Evolutionary conservation across 2,797 vertebrate genomes (phyloP).

Genomic region (Schizothorax lantsangensis): DNA sequence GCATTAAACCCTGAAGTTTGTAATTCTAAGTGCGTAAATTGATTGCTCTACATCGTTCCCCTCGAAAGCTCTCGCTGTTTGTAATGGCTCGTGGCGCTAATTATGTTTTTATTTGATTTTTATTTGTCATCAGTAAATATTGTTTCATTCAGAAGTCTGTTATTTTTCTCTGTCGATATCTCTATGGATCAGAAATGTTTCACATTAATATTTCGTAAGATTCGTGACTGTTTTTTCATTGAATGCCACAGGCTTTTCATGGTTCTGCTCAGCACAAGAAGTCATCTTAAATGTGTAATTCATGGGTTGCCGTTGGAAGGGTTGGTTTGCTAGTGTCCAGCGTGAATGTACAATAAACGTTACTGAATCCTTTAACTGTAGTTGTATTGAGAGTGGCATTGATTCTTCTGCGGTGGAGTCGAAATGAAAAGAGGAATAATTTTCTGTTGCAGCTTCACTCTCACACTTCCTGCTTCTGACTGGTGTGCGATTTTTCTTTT

Average conservation of each 20-base stretch:
- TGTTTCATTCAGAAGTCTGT: background rate
- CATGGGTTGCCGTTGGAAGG: constrained; percentile 16
- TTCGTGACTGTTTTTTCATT: background rate
- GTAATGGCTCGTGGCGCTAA: background rate
- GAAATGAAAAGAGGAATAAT: background rate
- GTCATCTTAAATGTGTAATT: constrained; percentile 43
- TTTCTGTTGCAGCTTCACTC: background rate
- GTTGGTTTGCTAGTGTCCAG: constrained; percentile 49
- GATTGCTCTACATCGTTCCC: background rate
- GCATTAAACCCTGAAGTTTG: constrained; percentile 29
- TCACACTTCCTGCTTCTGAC: background rate
- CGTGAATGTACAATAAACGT: constrained; percentile 62
- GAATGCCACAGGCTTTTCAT: background rate
- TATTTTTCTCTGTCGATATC: background rate
- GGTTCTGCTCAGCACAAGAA: background rate
- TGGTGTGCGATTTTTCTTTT: background rate
- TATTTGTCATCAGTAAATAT: constrained; percentile 2
- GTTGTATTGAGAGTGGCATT: background rate
- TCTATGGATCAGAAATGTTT: constrained; percentile 10
- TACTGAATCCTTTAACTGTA: constrained; percentile 45
- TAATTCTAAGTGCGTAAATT: constrained; percentile 18
- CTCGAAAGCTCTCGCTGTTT: constrained; percentile 9
- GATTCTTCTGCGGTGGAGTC: background rate
- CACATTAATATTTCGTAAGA: background rate
- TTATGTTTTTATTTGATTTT: constrained; percentile 40